Base-by-base conservation (phyloP, 2,797 vertebrate genomes). In the Cryptoblepharus egeriae region DNA sequence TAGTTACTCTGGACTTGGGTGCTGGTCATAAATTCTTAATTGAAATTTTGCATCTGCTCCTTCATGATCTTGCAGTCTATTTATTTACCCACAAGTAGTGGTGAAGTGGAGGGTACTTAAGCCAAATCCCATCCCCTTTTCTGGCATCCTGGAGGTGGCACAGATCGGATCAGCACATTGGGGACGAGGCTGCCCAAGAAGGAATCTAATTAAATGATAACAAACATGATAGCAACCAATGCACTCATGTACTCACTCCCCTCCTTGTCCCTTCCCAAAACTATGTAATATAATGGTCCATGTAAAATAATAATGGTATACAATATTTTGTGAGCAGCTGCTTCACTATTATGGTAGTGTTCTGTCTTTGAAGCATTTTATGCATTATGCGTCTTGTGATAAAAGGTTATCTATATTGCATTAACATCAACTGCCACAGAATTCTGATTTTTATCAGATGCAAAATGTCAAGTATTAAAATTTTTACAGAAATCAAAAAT, bases 371-470 rank as follows among this genome's bases (percentile, higher is more conserved):
- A 84, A 76, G 12, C 30, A 22, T 84, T n/a, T 77, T 8, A 69
- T 26, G 32, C 15, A 45, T 60, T 0, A 26, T 45, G 7, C 58
- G 0, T n/a, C 11, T 1, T 39, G 73, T n/a, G 18, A 26, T 37
- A 74, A 79, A 10, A 75, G 64, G 64, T 69, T 77, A 77, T 82
- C 81, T 63, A 77, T 82, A 63, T 63, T 76, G 55, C 42, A 82
- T 52, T 82, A 77, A 35, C 74, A 63, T 82, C 75, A 65, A 7
- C 45, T 67, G 63, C 26, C 45, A 15, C 30, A 35, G 15, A 79
- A 57, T 74, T 88, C 32, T 0, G 2, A 61, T 1, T 87, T 68
- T 75, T 81, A 71, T 24, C 35, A 28, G 28, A 20, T 58, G 0
- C 37, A 30, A 65, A 61, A 24, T 75, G 7, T 64, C 75, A 74